phyloP scores from a whole-genome alignment of 2,797 vertebrate genomes.

The Coregonus ussuriensis region DNA sequence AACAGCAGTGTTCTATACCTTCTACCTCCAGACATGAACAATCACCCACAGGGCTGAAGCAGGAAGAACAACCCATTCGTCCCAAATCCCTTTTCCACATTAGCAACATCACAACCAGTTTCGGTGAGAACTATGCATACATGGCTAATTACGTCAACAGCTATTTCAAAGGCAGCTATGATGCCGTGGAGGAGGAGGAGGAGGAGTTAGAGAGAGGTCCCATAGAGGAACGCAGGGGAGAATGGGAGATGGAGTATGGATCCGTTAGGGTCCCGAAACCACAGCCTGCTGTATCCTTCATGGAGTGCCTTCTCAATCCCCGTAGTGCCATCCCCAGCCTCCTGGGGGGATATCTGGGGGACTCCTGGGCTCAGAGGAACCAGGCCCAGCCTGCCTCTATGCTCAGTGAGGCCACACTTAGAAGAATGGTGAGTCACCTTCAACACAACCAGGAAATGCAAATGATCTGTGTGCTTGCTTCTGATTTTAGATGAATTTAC shows the following conservation, averaged over 20 bases:
- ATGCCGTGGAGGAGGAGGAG: constrained; percentile 39
- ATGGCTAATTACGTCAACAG: constrained; percentile 67
- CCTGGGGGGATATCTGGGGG: constrained; percentile 48
- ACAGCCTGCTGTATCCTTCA: constrained; percentile 49
- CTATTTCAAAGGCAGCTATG: constrained; percentile 63
- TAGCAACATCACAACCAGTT: constrained; percentile 57
- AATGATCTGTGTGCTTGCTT: neutral
- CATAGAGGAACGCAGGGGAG: neutral
- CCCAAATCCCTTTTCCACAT: constrained; percentile 66
- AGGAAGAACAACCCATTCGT: constrained; percentile 3
- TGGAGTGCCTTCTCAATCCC: constrained; percentile 61
- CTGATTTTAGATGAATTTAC: too few species aligned
- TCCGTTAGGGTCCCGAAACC: constrained; percentile 13
- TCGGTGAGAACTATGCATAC: constrained; percentile 67
- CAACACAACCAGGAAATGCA: neutral
- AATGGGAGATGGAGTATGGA: neutral
- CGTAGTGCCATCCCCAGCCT: constrained; percentile 58
- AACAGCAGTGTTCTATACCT: constrained; percentile 17
- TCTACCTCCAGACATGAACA: constrained; percentile 22
- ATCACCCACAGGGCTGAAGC: constrained; percentile 13
- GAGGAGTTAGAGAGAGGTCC: constrained; percentile 1
- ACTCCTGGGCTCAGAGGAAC: constrained; percentile 16
- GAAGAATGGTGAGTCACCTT: constrained; percentile 57
- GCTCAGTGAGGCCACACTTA: constrained; percentile 29
- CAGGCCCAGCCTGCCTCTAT: constrained; percentile 14